Evolutionary conservation across 2,113 vertebrate genomes (phyloP), one percentile per base, ranked within the genome.

Genomic region (Peromyscus polionotus): DNA sequence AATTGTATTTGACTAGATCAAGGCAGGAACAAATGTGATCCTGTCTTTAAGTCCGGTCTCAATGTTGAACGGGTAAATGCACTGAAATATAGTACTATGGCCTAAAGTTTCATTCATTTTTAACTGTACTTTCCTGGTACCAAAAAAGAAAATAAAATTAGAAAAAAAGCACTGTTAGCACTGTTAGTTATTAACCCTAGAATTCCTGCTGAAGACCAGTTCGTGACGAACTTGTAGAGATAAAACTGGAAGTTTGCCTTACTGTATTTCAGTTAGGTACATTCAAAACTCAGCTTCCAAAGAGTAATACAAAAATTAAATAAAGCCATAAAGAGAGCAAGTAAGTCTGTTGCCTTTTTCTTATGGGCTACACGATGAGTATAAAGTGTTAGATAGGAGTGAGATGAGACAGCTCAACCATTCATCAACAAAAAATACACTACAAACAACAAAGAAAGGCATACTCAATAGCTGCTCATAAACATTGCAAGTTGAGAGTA

Each of bases 221-320:
- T 3, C 5, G 0, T 17, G 5, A 10, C 87, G 85, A 73, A 90
- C 22, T 48, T 90, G 1, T 22, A 80, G 63, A 83, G 42, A 84
- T 22, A 13, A 42, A 48, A 57, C 14, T 85, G 92, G 24, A 95
- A 81, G 96, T 97, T 90, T 77, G 1, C 10, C 31, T 95, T 45
- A 88, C 65, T 97, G 94, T 93, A 96, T 91, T 98, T 98, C 89
- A 95, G 42, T 97, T 86, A 97, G 93, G 6, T 65, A 94, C 94
- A 97, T 68, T 91, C 90, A 96, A 91, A 97, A 61, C 19, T 96
- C 42, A 90, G 59, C 75, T 90, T 96, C 75, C 80, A 95, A 91
- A 97, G 95, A 79, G 95, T 95, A 91, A 94, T 96, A 73, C 45
- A 96, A 98, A 98, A 97, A 96, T 92, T 63, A 45, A 88, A 48